Evolutionary conservation across 1,140 invertebrate genomes (phyloP).

Genomic region (Drosophila nasuta): DNA sequence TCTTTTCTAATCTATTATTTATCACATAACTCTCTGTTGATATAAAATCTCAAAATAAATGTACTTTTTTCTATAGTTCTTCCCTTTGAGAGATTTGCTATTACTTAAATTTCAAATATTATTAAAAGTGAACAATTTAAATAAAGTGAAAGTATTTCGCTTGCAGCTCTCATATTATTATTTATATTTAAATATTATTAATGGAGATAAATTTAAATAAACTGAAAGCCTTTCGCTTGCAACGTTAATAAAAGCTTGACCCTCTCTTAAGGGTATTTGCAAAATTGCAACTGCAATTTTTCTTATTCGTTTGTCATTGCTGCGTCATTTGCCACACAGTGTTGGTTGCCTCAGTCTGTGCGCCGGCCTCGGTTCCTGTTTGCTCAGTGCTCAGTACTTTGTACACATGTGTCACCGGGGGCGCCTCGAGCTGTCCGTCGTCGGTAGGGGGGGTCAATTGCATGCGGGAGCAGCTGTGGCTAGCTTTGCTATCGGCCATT

Average conservation of each 20-base stretch:
- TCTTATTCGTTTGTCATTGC: constrained; percentile 28
- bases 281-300: constrained; percentile 7
- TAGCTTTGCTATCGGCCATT: constrained; percentile 54
- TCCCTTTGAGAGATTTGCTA: too few relatives aligned
- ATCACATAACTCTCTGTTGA: too few relatives aligned
- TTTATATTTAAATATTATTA: too few relatives aligned
- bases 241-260: background rate
- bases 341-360: constrained; percentile 10
- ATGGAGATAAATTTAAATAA: too few relatives aligned
- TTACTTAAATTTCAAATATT: too few relatives aligned
- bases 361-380: background rate
- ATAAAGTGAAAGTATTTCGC: too few relatives aligned
- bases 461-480: constrained; percentile 19
- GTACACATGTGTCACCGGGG: constrained; percentile 45
- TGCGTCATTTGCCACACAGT: constrained; percentile 39
- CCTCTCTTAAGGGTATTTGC: constrained; percentile 2
- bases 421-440: constrained; percentile 16
- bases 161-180: too few relatives aligned
- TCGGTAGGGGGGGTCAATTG: constrained; percentile 22
- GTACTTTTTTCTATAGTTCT: too few relatives aligned
- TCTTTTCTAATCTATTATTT: too few relatives aligned
- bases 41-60: too few relatives aligned
- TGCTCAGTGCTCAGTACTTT: background rate
- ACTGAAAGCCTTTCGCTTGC: background rate
- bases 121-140: too few relatives aligned